Conservation (phyloP, 2,113 vertebrate species). For the Diadophis punctatus region DNA sequence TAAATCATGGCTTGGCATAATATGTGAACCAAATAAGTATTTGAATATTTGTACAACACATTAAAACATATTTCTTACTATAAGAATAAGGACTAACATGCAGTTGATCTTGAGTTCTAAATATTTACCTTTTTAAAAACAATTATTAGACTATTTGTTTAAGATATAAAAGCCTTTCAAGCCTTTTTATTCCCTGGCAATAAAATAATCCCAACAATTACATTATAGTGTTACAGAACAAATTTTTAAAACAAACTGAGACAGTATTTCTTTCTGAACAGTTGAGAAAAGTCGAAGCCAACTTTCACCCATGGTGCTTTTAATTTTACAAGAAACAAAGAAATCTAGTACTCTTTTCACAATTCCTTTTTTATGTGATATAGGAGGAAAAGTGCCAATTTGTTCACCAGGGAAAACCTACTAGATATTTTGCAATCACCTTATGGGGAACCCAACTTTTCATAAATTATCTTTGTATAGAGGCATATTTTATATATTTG, state of each 20-base stretch:
- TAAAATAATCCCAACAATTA: not conserved
- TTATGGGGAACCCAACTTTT: not conserved
- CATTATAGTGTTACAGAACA: not conserved
- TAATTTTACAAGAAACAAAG: not conserved
- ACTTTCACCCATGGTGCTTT: not conserved
- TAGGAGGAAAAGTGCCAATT: not conserved
- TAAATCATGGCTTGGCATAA: not conserved
- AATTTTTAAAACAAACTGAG: not conserved
- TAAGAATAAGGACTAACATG: not conserved
- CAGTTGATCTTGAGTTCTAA: not conserved
- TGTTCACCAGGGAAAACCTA: not conserved
- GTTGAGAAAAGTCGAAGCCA: not conserved
- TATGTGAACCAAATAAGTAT: not conserved
- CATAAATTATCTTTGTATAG: not conserved
- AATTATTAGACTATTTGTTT: not conserved
- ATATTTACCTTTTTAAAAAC: not conserved
- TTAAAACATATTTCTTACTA: not conserved
- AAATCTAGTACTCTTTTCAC: not conserved
- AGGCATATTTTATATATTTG: not conserved
- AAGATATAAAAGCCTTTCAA: not conserved
- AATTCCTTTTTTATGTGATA: not conserved
- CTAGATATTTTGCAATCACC: not conserved
- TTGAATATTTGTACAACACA: not conserved
- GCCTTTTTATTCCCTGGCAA: not conserved
- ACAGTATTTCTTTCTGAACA: not conserved